These are phyloP conservation scores for Gymnobelideus leadbeateri DNA, from an alignment of 2,113 vertebrate genomes.

Conservation along the genomic window DNA sequence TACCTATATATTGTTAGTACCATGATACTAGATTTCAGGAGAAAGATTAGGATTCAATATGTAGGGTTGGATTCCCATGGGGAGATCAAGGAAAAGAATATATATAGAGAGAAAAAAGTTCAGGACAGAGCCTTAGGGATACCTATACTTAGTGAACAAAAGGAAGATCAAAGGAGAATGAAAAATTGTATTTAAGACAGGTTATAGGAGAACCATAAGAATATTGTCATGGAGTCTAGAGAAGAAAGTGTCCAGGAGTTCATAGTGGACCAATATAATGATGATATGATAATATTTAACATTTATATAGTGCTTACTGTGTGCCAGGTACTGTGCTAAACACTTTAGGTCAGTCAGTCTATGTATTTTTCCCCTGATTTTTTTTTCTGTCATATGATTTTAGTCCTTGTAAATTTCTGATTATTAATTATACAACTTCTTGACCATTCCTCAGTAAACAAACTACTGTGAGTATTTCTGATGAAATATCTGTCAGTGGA, in stretches of 20 bases:
- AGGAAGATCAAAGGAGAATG: background rate
- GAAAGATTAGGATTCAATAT: background rate
- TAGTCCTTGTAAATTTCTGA: background rate
- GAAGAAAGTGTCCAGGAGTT: background rate
- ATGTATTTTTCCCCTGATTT: background rate
- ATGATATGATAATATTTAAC: background rate
- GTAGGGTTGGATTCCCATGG: background rate
- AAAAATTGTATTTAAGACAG: background rate
- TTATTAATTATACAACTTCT: background rate
- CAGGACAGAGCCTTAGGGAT: background rate
- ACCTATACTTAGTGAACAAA: background rate
- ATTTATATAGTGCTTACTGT: background rate
- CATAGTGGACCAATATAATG: background rate
- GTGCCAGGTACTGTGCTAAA: background rate
- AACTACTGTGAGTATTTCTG: background rate
- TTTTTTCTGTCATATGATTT: background rate
- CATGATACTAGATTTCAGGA: background rate
- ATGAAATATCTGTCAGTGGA: background rate
- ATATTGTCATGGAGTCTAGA: background rate
- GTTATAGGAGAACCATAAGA: too few species aligned
- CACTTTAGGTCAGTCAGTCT: background rate
- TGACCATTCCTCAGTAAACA: background rate
- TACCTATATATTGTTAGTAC: background rate
- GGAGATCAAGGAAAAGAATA: background rate
- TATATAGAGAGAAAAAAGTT: background rate